Evolutionary conservation across 2,797 vertebrate species (phyloP).

Genomic region (Sebastes alutus): DNA sequence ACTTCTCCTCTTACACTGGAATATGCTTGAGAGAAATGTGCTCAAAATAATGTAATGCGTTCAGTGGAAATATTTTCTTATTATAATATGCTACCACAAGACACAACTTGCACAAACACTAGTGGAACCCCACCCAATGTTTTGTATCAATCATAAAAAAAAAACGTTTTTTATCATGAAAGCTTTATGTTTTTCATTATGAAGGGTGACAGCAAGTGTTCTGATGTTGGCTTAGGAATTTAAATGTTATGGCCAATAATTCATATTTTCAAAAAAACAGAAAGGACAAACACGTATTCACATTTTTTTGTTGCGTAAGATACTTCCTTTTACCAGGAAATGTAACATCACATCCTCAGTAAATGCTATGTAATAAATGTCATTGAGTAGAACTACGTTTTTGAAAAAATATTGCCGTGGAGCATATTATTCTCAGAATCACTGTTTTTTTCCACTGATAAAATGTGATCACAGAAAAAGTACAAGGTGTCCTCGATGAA

Average conservation of each 20-base stretch:
- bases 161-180: background rate
- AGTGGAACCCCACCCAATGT: background rate
- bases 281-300: accelerated
- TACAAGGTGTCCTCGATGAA: background rate
- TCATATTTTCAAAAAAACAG: background rate
- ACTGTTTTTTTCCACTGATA: background rate
- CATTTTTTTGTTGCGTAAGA: background rate
- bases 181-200: background rate
- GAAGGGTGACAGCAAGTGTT: background rate
- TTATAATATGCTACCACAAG: background rate
- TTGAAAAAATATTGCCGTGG: background rate
- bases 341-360: background rate
- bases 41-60: background rate
- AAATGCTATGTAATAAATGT: background rate
- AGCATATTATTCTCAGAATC: background rate
- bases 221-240: background rate
- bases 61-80: background rate
- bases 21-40: background rate
- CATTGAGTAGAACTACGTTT: background rate
- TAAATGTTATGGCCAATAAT: background rate
- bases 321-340: background rate
- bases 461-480: background rate
- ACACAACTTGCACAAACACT: background rate
- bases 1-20: background rate
- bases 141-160: background rate